These are phyloP conservation scores for Geodia barretti DNA, from an alignment of 37 sponge, comb jelly and placozoan genomes.

Conservation along the genomic window DNA sequence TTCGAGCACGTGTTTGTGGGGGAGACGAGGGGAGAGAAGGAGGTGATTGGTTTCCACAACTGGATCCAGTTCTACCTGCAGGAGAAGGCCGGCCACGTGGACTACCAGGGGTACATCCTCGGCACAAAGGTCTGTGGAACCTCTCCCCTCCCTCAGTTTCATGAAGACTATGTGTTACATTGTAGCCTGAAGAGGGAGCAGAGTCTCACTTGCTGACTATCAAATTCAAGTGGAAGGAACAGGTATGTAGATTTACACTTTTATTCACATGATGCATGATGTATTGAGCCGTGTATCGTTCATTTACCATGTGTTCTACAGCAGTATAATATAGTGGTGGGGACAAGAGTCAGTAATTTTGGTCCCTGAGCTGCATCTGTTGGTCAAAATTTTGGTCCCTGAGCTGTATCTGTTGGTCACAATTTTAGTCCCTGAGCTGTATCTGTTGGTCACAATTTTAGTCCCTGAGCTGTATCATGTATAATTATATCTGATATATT, in stretches of 20 bases:
- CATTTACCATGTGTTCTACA: no score
- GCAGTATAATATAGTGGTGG: no score
- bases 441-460: no score
- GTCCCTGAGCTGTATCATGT: no score
- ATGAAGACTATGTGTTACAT: background rate
- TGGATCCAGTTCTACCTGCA: conserved; percentile 95
- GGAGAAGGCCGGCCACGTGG: conserved; percentile 91
- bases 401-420: no score
- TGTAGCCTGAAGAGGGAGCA: conserved; percentile 51
- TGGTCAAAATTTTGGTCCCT: no score
- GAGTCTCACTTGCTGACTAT: conserved; percentile 60
- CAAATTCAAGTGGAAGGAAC: conserved; percentile 80
- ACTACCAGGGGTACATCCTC: conserved; percentile 88
- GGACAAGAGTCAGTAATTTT: no score
- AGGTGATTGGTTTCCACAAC: conserved; percentile 92
- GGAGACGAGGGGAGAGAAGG: conserved; percentile 71
- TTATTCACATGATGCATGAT: background rate
- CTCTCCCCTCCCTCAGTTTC: background rate
- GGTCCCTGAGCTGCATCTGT: no score
- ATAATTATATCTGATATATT: no score
- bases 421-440: no score
- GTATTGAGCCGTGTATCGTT: background rate
- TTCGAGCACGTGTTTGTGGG: conserved; percentile 99
- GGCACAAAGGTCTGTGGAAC: conserved; percentile 53
- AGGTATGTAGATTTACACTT: conserved; percentile 18